Evolutionary conservation across 2,113 vertebrate species (phyloP).

Genomic region (Notechis scutatus): DNA sequence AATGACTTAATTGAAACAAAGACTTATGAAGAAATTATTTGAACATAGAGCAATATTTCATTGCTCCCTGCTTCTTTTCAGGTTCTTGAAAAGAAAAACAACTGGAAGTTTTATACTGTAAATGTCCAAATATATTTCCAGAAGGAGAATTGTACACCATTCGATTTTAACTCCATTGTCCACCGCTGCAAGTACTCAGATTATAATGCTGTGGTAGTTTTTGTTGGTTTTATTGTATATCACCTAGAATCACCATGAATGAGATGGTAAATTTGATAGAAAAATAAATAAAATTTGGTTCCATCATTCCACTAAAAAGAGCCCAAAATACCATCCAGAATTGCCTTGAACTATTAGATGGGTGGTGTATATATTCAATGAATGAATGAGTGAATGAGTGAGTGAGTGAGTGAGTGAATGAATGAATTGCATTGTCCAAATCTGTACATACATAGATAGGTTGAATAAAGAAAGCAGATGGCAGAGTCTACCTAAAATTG

Average conservation of each 20-base stretch:
- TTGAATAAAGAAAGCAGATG: background rate
- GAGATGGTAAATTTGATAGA: background rate
- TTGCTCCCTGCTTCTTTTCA: background rate
- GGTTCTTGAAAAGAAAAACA: background rate
- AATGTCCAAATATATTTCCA: background rate
- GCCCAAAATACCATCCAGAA: background rate
- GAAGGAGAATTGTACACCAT: background rate
- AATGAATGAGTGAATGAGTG: background rate
- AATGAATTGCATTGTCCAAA: background rate
- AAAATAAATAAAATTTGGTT: background rate
- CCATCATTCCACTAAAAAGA: background rate
- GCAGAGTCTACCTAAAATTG: background rate
- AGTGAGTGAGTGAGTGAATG: background rate
- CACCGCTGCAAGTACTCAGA: background rate
- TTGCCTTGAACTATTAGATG: background rate
- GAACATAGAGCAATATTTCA: background rate
- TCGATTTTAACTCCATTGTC: background rate
- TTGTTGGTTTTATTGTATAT: background rate
- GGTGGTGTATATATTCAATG: background rate
- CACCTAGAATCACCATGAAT: background rate
- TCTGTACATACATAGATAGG: background rate
- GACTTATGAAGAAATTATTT: background rate
- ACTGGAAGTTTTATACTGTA: background rate
- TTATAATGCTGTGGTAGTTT: background rate
- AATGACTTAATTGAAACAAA: background rate